These are phyloP conservation scores for Parthenolecanium corni DNA, from an alignment of 2,888 invertebrate genomes.

Conservation along the genomic window DNA sequence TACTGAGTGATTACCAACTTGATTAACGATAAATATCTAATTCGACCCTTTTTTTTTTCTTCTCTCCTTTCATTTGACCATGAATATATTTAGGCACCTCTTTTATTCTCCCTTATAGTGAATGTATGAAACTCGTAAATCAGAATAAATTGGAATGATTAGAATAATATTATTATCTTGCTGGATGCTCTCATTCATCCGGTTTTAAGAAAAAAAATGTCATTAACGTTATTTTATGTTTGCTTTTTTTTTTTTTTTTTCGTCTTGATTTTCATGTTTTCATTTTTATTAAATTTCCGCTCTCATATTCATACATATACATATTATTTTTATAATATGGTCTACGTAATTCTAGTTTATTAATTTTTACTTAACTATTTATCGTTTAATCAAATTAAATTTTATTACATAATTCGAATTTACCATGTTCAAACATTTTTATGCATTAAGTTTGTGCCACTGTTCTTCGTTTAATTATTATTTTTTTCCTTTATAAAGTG, in stretches of 20 bases:
- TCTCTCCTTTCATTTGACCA: too few relatives aligned
- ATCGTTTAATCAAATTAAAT: conserved; percentile 26
- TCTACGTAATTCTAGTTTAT: conserved; percentile 4
- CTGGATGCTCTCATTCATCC: too few relatives aligned
- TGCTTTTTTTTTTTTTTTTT: conserved; percentile 2
- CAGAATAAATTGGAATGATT: too few relatives aligned
- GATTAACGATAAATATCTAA: too few relatives aligned
- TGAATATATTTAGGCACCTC: too few relatives aligned
- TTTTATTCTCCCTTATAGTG: too few relatives aligned
- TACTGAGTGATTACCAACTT: too few relatives aligned
- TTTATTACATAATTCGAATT: conserved; percentile 18
- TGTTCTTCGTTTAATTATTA: conserved; percentile 23
- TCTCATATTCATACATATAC: conserved; percentile 7
- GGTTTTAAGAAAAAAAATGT: too few relatives aligned
- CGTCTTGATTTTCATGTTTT: conserved; percentile 5
- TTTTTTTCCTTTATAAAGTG: conserved; percentile 2
- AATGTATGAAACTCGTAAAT: too few relatives aligned
- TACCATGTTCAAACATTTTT: conserved; percentile 24
- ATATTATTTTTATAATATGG: neutral
- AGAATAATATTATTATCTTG: too few relatives aligned
- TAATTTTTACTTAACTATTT: conserved; percentile 19
- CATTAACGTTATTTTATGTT: neutral
- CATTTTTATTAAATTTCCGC: neutral
- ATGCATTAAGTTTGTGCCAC: conserved; percentile 26
- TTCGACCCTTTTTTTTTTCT: too few relatives aligned